These are phyloP conservation scores for Sternarchorhynchus goeldii DNA, from an alignment of 2,797 vertebrate species.

Conservation along the genomic window DNA sequence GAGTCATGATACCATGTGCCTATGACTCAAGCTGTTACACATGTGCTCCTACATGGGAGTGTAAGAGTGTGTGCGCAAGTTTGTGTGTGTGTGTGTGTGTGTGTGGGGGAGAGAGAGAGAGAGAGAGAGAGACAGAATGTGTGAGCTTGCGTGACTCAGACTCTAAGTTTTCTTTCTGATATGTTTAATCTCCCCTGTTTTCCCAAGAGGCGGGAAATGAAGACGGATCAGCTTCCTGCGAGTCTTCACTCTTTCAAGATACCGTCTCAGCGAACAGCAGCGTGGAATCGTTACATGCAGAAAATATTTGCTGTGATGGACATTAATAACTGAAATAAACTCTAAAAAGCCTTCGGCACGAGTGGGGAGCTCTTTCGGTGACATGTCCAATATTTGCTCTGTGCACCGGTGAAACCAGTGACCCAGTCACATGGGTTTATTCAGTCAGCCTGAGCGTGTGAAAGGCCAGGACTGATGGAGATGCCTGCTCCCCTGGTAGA, in stretches of 20 bases:
- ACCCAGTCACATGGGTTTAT: neutral
- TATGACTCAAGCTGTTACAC: conserved; percentile 41
- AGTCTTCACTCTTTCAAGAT: conserved; percentile 35
- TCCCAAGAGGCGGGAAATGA: conserved; percentile 21
- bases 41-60: conserved; percentile 23
- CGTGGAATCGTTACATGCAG: neutral
- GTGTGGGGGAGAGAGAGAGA: neutral
- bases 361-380: neutral
- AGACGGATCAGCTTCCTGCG: conserved; percentile 20
- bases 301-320: neutral
- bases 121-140: no score
- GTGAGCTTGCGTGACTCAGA: conserved; percentile 28
- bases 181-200: conserved; percentile 3
- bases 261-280: neutral
- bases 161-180: conserved; percentile 49
- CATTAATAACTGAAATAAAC: neutral
- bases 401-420: neutral
- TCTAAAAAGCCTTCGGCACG: neutral
- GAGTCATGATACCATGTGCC: neutral
- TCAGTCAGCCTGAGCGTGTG: neutral
- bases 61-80: neutral
- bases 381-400: conserved; percentile 16
- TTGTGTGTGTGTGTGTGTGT: neutral
- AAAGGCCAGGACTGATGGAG: conserved; percentile 23
- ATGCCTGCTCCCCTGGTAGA: neutral